phyloP scores from a whole-genome alignment of 2,113 vertebrate genomes.

The Seriola rivoliana region DNA sequence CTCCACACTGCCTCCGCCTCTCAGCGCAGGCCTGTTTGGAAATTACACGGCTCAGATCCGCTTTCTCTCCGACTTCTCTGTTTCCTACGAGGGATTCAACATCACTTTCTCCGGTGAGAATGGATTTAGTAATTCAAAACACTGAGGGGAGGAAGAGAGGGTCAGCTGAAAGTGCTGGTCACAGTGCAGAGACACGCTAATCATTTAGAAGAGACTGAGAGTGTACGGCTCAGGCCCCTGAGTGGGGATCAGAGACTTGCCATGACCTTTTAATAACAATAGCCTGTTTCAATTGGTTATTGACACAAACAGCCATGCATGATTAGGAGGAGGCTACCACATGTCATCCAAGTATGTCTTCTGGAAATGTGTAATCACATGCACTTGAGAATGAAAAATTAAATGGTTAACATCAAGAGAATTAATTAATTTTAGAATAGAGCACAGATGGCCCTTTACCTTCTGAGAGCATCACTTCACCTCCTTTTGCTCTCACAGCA shows the following conservation, averaged over 20 bases:
- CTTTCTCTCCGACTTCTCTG: constrained; percentile 98
- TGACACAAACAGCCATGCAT: neutral
- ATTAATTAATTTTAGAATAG: constrained; percentile 7
- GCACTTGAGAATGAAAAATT: neutral
- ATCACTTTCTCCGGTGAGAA: constrained; percentile 95
- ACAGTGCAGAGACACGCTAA: neutral
- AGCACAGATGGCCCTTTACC: constrained; percentile 18
- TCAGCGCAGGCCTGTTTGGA: constrained; percentile 95
- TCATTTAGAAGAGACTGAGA: neutral
- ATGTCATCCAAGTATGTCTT: neutral
- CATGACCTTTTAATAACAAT: constrained; percentile 1
- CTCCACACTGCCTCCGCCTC: constrained; percentile 90
- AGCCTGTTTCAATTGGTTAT: neutral
- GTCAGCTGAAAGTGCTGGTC: neutral
- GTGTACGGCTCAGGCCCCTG: neutral
- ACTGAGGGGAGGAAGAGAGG: neutral
- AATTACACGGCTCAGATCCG: constrained; percentile 98
- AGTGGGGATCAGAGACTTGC: neutral
- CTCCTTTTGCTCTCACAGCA: neutral
- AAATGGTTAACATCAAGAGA: constrained; percentile 26
- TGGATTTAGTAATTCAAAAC: neutral
- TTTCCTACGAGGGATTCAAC: constrained; percentile 99
- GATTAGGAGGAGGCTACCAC: neutral
- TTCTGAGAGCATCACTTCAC: constrained; percentile 12
- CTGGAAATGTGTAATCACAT: constrained; percentile 11